Base-by-base conservation (phyloP, 2,888 invertebrate genomes). In the Acronicta aceris region DNA sequence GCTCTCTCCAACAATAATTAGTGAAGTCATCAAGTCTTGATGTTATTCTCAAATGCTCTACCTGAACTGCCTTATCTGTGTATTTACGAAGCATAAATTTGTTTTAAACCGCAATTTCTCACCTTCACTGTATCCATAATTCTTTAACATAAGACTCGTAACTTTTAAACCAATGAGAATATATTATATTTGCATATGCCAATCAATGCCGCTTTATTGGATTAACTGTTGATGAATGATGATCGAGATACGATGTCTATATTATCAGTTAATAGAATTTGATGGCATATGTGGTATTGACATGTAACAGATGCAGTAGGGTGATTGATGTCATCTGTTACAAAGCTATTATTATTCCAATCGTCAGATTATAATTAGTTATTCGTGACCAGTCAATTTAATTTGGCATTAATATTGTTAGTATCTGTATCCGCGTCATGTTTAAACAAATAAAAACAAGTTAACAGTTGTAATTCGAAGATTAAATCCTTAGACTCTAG, bases 181-280 rank as follows among this genome's bases (percentile, higher is more conserved):
- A 48, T 15, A 43, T 43, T 13, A 48, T 15, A 43, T 43, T 51
- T 21, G 13, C 21, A 15, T 13, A 47, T 21, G 21, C 16, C n/a
- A 36, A 56, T 38, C 13, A 12, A 36, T 30, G 12, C 6, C 1
- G 51, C 47, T 47, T 16, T 25, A 59, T 51, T 43, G 36, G 15
- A 57, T 52, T 9, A 57, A 33, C 13, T 5, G 12, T 59, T 65
- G 47, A 70, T 70, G 57, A 65, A 36, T 47, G 55, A 57, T 49
- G n/a, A 38, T 25, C 50, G 15, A 16, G 8, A 54, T 50, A 30
- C 17, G 10, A 42, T 25, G 33, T 61, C 53, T 50, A 53, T 25
- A 67, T 60, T 67, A 67, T 41, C 21, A 63, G 66, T 61, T 67
- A 59, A 76, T 64, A 57, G 58, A 73, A 53, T 64, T 51, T 54